phyloP scores from a whole-genome alignment of 2,113 vertebrate species.

The Lophotis ruficrista region DNA sequence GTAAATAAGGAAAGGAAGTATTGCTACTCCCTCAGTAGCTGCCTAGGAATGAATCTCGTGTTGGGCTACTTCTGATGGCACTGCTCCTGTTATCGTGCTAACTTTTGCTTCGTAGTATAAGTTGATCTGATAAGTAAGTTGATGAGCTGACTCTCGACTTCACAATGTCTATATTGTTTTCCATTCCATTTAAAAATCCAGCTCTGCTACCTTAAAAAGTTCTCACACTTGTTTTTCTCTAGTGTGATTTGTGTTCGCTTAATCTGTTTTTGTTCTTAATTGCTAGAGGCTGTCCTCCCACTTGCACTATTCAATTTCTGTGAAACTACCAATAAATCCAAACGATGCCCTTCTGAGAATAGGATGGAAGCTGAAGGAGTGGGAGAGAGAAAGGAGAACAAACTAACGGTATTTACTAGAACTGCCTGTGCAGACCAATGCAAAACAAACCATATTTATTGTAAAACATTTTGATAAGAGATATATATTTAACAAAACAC shows the following conservation, averaged over 20 bases:
- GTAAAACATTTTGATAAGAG: not conserved
- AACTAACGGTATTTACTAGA: not conserved
- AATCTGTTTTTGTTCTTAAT: not conserved
- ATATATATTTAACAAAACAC: not conserved
- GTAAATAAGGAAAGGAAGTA: not conserved
- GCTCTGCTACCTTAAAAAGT: not conserved
- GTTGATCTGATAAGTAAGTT: not conserved
- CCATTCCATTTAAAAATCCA: not conserved
- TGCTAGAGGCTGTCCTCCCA: slow-evolving; percentile 8
- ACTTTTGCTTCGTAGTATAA: not conserved
- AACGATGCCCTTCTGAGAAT: not conserved
- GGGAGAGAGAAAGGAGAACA: not conserved
- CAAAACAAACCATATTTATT: not conserved
- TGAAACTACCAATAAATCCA: not conserved
- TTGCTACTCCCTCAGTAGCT: not conserved
- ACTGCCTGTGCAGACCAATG: not conserved
- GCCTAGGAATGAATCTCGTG: not conserved
- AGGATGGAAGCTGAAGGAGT: not conserved
- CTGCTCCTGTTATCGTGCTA: not conserved
- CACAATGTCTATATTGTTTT: not conserved
- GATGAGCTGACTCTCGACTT: not conserved
- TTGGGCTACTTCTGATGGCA: not conserved
- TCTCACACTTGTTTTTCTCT: not conserved
- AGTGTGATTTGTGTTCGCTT: not conserved
- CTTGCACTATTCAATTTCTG: not conserved